Evolutionary conservation across 1,140 invertebrate genomes (phyloP), one percentile per base, ranked within the genome.

Genomic region (Papilio polyxenes): DNA sequence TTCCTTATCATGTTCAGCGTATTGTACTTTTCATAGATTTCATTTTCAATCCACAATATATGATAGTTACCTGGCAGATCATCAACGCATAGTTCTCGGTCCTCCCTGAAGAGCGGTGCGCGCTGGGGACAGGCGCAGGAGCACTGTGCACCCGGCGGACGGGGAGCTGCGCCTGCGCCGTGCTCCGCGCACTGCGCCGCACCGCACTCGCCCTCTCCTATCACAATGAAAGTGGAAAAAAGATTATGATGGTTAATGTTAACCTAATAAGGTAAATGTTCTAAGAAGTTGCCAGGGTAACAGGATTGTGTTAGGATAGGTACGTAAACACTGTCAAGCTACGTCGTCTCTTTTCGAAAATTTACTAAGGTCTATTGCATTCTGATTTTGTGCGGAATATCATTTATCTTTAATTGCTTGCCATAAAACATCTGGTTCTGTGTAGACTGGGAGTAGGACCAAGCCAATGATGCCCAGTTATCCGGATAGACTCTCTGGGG

Each of bases 71-170:
- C 92, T 88, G 93, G 90, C 79, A 94, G 81, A 83, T 94, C 92
- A 81, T 93, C 92, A 15, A 93, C 91, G 83, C 93, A 94, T 8
- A 93, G 88, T 40, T 93, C 92, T 40, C 92, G 85, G 81, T 94
- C 93, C 75, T 94, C 93, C 80, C 93, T 88, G 81, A 94, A 94
- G 17, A 94, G 87, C 9, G 93, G 93, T 51, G 92, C 92, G 17
- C 92, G 89, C 51, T 89, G 89, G 1, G 93, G 92, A 65, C 93
- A 94, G 2, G 88, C 87, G 86, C 93, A 94, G 0, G 90, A 85
- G 87, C 93, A 94, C 1, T 82, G 48, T 17, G 37, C 77, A 23
- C 20, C 83, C n/a, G 81, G 56, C 17, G 81, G 84, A 11, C 53
- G 20, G 3, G 53, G 49, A 8, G 48, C 75, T 37, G 31, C 84